These are phyloP conservation scores for Enteromius afrohamiltoni DNA, from an alignment of 2,797 vertebrate genomes.

Conservation along the genomic window DNA sequence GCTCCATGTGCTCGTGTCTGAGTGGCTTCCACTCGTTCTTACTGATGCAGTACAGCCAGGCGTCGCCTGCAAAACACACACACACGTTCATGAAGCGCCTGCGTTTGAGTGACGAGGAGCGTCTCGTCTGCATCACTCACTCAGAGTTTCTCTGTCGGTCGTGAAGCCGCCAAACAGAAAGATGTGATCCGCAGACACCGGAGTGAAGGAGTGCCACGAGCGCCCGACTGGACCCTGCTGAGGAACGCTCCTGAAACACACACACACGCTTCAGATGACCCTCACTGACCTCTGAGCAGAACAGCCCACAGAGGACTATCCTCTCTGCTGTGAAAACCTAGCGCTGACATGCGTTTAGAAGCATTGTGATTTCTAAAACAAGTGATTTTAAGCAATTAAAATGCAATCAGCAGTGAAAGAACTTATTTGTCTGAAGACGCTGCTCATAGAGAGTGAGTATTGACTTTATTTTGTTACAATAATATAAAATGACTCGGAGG, in stretches of 20 bases:
- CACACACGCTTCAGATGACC: background rate
- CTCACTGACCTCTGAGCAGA: too few species aligned
- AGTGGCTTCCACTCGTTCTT: slow-evolving; percentile 91
- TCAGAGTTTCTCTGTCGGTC: slow-evolving; percentile 91
- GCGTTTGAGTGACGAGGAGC: background rate
- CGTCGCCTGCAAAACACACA: slow-evolving; percentile 82
- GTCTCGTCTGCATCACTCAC: slow-evolving; percentile 76
- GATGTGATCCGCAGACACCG: slow-evolving; percentile 89
- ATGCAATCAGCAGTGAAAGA: background rate
- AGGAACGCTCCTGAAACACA: slow-evolving; percentile 72
- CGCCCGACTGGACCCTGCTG: slow-evolving; percentile 87
- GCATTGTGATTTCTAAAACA: too few species aligned
- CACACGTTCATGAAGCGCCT: background rate
- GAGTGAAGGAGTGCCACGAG: slow-evolving; percentile 94
- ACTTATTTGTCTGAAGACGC: background rate
- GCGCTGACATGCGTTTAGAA: too few species aligned
- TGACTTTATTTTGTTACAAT: too few species aligned
- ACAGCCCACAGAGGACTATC: too few species aligned
- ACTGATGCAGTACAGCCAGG: slow-evolving; percentile 92
- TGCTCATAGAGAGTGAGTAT: too few species aligned
- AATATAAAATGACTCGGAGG: too few species aligned
- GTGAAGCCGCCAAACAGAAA: slow-evolving; percentile 98
- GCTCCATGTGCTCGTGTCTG: slow-evolving; percentile 85
- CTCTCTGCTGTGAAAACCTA: too few species aligned
- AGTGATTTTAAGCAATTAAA: background rate